These are phyloP conservation scores for Brachyhypopomus gauderio DNA, from an alignment of 2,113 vertebrate species.

Conservation along the genomic window DNA sequence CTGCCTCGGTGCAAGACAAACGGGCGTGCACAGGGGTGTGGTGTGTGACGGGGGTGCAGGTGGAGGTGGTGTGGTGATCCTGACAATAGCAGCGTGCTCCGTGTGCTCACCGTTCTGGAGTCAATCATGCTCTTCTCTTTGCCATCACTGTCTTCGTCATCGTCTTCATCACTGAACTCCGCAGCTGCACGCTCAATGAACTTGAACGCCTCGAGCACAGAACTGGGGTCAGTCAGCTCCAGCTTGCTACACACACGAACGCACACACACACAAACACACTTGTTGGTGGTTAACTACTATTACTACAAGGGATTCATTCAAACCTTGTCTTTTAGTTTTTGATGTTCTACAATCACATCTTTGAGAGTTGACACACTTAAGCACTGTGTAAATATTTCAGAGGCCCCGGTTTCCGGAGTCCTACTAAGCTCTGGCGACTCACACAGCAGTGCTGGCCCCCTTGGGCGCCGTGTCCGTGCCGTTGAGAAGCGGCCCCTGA, in stretches of 20 bases:
- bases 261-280: background rate
- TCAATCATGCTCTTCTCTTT: slow-evolving; percentile 86
- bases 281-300: background rate
- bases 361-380: too few species aligned
- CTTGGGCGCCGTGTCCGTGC: slow-evolving; percentile 79
- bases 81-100: too few species aligned
- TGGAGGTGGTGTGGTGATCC: too few species aligned
- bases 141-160: slow-evolving; percentile 90
- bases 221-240: slow-evolving; percentile 86
- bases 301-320: background rate
- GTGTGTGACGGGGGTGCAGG: too few species aligned
- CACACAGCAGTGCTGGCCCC: slow-evolving; percentile 80
- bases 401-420: background rate
- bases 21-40: too few species aligned
- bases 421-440: slow-evolving; percentile 39
- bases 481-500: slow-evolving; percentile 88
- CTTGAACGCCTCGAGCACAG: slow-evolving; percentile 90
- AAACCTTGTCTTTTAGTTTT: background rate
- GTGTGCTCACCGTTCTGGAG: slow-evolving; percentile 84
- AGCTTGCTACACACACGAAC: slow-evolving; percentile 75
- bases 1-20: too few species aligned
- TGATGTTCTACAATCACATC: too few species aligned
- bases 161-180: slow-evolving; percentile 95
- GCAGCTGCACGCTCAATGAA: slow-evolving; percentile 91
- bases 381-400: background rate